A percentile compares a stretch with the other conserved stretches of the same genome.
These are phyloP conservation scores for Ceuthmochares aereus DNA, from an alignment of 2,113 vertebrate species.

Conservation along the genomic window DNA sequence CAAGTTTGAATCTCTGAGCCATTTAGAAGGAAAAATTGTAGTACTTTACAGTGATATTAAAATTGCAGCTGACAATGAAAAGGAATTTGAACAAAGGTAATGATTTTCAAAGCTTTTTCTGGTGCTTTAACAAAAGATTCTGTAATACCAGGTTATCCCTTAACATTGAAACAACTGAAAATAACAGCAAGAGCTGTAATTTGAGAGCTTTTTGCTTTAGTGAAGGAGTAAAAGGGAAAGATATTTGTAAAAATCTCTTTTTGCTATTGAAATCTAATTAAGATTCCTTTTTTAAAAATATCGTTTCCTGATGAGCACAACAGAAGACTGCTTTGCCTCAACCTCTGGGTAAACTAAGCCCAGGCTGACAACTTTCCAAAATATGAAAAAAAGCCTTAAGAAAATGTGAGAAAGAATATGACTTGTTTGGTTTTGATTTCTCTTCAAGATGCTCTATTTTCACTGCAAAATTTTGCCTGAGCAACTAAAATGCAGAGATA, in stretches of 20 bases:
- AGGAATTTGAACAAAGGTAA: neutral
- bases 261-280: neutral
- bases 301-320: neutral
- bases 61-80: neutral
- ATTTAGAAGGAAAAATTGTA: neutral
- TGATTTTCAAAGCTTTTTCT: neutral
- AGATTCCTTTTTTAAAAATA: neutral
- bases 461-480: neutral
- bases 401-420: neutral
- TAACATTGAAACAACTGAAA: slow-evolving; percentile 2
- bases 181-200: neutral
- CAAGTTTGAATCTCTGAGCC: neutral
- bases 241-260: neutral
- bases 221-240: neutral
- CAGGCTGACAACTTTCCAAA: neutral
- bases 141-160: neutral
- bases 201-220: neutral
- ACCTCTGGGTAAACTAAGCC: neutral
- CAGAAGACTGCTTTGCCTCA: neutral
- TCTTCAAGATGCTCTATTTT: neutral
- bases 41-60: neutral
- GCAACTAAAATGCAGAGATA: neutral
- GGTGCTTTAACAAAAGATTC: neutral
- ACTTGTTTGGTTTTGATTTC: neutral
- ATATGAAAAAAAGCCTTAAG: neutral